Evolutionary conservation across 2,113 vertebrate species (phyloP), one percentile per base, ranked within the genome.

Genomic region (Sylvia atricapilla): DNA sequence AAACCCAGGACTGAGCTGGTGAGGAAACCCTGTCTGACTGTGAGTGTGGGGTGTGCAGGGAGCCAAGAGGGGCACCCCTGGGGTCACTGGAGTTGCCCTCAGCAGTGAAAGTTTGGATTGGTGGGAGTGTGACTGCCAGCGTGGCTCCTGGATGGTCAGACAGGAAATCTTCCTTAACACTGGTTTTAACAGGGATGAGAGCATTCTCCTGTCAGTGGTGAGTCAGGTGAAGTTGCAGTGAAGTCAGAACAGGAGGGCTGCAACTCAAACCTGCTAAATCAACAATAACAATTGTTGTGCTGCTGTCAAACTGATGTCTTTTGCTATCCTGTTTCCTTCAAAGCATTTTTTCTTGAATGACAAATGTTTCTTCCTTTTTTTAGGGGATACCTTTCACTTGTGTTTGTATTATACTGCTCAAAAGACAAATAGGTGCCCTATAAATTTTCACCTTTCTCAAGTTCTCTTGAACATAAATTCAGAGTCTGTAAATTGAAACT

Each of bases 401-500:
- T 39, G 80, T 79, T 24, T 27, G 28, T 77, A 66, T 76, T 93
- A 64, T 3, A 15, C 24, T 35, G 14, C n/a, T 91, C 23, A 72
- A 21, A 89, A 78, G 47, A 84, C 15, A 62, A 92, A 37, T 35
- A 67, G 47, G 2, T 72, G 15, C 20, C 33, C 12, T 87, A 9
- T 68, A 33, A 59, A 47, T 84, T 53, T 84, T 58, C 50, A 62
- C 23, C 14, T 63, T 87, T 70, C 31, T 88, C 15, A 58, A 43
- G 46, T 89, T 91, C 41, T 91, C 56, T 79, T 72, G 53, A 68
- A 83, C 41, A 24, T 83, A 79, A 84, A 58, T 58, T n/a, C 46
- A 53, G 33, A 62, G 25, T 31, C 18, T 80, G 12, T 70, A 70
- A 70, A 77, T 83, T 82, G 35, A 52, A 83, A 49, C 22, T 67